Conservation (phyloP, 2,888 invertebrate genomes). For the Drosophila neonasuta region DNA sequence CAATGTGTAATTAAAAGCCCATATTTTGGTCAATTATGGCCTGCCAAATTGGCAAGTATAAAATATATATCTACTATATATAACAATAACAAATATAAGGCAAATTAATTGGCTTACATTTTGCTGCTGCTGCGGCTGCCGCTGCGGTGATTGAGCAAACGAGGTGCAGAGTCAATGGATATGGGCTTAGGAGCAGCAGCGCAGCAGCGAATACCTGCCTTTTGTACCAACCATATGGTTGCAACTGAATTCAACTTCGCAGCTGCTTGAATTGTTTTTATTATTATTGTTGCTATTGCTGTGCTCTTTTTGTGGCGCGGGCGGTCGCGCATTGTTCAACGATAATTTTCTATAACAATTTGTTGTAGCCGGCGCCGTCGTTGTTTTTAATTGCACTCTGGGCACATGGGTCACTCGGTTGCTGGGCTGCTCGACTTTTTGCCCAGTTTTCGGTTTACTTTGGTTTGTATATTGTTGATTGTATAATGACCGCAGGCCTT, state of each 20-base stretch:
- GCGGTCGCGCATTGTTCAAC: conserved; percentile 62
- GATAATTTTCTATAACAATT: conserved; percentile 71
- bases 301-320: conserved; percentile 54
- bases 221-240: conserved; percentile 56
- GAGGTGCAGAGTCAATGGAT: conserved; percentile 54
- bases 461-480: conserved; percentile 28
- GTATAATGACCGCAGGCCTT: conserved; percentile 71
- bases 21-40: conserved; percentile 69
- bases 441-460: conserved; percentile 13
- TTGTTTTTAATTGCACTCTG: conserved; percentile 64
- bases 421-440: conserved; percentile 46
- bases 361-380: conserved; percentile 64
- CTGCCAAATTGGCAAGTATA: conserved; percentile 57
- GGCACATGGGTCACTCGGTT: conserved; percentile 51
- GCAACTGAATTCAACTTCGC: conserved; percentile 47
- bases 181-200: conserved; percentile 32
- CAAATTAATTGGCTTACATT: conserved; percentile 70
- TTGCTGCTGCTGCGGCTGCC: conserved; percentile 39
- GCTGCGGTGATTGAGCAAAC: conserved; percentile 61
- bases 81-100: conserved; percentile 14
- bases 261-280: conserved; percentile 47
- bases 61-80: conserved; percentile 8
- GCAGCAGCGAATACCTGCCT: conserved; percentile 16
- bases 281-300: conserved; percentile 27
- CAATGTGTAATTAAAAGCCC: conserved; percentile 70